These are phyloP conservation scores for Cecidostiba fungosa DNA, from an alignment of 2,888 invertebrate species.

Conservation along the genomic window DNA sequence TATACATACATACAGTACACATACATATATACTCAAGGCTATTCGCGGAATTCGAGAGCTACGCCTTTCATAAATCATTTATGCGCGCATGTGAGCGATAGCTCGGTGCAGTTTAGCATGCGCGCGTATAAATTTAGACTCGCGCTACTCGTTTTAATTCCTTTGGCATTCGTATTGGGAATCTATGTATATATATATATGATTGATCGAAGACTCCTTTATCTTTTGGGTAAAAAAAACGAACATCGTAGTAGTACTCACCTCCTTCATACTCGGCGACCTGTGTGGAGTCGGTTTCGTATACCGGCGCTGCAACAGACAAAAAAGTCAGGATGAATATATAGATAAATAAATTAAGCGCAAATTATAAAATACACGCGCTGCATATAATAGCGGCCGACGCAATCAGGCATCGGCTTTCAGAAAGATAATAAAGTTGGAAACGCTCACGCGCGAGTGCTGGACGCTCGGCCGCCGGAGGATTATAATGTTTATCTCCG, in stretches of 20 bases:
- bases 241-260: constrained; percentile 56
- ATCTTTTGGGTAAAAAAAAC: not conserved
- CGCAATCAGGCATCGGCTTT: not conserved
- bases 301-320: constrained; percentile 78
- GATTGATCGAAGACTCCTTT: not conserved
- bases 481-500: constrained; percentile 46
- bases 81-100: not conserved
- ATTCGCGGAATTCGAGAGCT: constrained; percentile 39
- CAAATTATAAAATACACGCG: not conserved
- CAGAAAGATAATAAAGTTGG: constrained; percentile 32
- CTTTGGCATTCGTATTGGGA: not conserved
- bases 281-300: constrained; percentile 78
- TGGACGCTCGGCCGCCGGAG: not conserved
- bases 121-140: not conserved
- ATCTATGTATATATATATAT: not conserved
- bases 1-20: not conserved
- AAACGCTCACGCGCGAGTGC: not conserved
- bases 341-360: not conserved
- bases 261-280: constrained; percentile 78
- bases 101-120: not conserved
- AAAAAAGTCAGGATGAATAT: constrained; percentile 6
- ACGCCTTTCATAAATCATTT: constrained; percentile 37
- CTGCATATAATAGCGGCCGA: constrained; percentile 1
- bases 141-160: not conserved
- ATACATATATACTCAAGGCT: not conserved